These are phyloP conservation scores for Arrhamphus sclerolepis DNA, from an alignment of 2,797 vertebrate genomes.

Conservation along the genomic window DNA sequence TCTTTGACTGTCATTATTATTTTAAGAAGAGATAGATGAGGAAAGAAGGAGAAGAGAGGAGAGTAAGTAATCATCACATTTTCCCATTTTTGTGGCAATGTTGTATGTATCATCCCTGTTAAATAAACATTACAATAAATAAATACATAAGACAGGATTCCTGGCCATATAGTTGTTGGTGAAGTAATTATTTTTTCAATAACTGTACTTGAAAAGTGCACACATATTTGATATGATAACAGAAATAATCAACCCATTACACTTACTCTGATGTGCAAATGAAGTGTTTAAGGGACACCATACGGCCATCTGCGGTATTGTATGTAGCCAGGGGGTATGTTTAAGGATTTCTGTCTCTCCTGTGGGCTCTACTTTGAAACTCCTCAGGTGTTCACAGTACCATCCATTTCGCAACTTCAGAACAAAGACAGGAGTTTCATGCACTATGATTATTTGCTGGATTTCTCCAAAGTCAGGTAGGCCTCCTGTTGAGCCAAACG, in stretches of 20 bases:
- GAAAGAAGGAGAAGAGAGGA: too few relatives aligned
- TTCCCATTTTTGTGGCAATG: too few relatives aligned
- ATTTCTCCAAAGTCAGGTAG: constrained; percentile 29
- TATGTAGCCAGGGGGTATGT: constrained; percentile 24
- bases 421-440: constrained; percentile 25
- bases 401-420: constrained; percentile 23
- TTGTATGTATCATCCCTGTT: too few relatives aligned
- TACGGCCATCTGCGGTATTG: constrained; percentile 23
- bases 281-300: constrained; percentile 29
- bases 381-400: constrained; percentile 21
- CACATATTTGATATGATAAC: constrained; percentile 8
- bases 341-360: constrained; percentile 19
- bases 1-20: neutral
- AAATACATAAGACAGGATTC: too few relatives aligned
- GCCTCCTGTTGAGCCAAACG: constrained; percentile 20
- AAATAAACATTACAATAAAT: too few relatives aligned
- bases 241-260: neutral
- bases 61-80: too few relatives aligned
- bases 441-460: constrained; percentile 15
- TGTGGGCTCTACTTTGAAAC: constrained; percentile 25
- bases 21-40: too few relatives aligned
- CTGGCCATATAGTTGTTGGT: neutral
- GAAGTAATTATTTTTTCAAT: neutral
- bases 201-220: neutral
- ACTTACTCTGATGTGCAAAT: constrained; percentile 27